Base-by-base conservation (phyloP, 1,140 invertebrate species). In the Apis laboriosa region DNA sequence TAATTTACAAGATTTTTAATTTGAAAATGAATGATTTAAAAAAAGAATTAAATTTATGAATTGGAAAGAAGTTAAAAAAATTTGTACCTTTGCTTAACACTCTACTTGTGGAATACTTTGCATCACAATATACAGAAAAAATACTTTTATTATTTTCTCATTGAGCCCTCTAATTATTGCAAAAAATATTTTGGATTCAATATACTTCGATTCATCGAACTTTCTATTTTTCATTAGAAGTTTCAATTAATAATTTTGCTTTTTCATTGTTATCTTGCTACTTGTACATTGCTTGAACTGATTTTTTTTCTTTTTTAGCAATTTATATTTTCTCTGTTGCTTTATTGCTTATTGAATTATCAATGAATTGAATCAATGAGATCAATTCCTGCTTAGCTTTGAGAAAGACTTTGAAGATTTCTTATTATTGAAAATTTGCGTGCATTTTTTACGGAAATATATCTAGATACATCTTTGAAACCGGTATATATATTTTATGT, bases 301-400 rank as follows among this genome's bases (percentile, higher is more conserved):
- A 13, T 55, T 79, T 19, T 72, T n/a, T 51, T 58, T 43, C 63
- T 24, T n/a, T 51, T 53, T 9, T 49, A 28, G n/a, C 9, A 24
- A 28, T n/a, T 43, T 5, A 13, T 61, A 51, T 34, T 63, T 71
- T 49, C 49, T 58, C 28, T 67, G 34, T 1, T 5, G 63, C 63
- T 77, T 68, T 19, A 2, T 24, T 55, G 63, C 80, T 82, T 82
- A 34, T 12, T 75, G 2, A 51, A 66, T 58, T 56, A 64, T 55
- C 9, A 71, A 24, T 9, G 15, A 28, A 71, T 9, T 17, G 24
- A 70, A 15, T 21, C 12, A 70, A 63, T 7, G 24, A n/a, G 1
- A 2, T 66, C 34, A 34, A 55, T 53, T 9, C 8, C 5, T 7
- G 28, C 34, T 34, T 17, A 21, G n/a, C 11, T 15, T 24, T 67